These are phyloP conservation scores for Apodemus speciosus DNA, from an alignment of 2,113 vertebrate species.

Conservation along the genomic window DNA sequence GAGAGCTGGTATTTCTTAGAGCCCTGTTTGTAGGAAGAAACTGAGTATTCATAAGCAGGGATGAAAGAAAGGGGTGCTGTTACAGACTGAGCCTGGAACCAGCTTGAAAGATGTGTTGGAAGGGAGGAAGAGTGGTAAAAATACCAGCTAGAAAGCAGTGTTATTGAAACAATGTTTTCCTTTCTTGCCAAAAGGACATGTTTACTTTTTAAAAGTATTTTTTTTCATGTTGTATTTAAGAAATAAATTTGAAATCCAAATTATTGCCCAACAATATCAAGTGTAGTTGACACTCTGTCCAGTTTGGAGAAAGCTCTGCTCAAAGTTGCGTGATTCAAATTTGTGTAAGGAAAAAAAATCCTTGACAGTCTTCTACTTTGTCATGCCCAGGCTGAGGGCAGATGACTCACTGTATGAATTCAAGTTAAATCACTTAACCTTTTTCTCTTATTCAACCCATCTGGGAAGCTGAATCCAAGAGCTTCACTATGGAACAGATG, in stretches of 20 bases:
- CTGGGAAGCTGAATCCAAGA: slow-evolving; percentile 71
- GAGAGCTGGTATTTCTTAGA: neutral
- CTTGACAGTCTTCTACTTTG: slow-evolving; percentile 66
- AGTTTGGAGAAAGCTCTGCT: slow-evolving; percentile 13
- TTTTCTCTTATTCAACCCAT: slow-evolving; percentile 79
- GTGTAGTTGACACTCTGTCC: neutral
- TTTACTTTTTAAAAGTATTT: neutral
- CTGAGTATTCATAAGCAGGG: neutral
- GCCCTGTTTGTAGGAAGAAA: neutral
- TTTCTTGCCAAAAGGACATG: slow-evolving; percentile 44
- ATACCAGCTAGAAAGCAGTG: neutral
- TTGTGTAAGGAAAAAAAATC: slow-evolving; percentile 17
- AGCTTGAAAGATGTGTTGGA: slow-evolving; percentile 6
- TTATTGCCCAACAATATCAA: slow-evolving; percentile 6
- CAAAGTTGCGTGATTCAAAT: slow-evolving; percentile 51
- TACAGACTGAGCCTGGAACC: neutral
- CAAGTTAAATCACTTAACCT: slow-evolving; percentile 79
- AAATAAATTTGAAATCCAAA: slow-evolving; percentile 62
- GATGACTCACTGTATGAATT: slow-evolving; percentile 76
- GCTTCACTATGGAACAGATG: slow-evolving; percentile 76
- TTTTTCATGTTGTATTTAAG: neutral
- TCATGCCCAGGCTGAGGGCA: slow-evolving; percentile 60
- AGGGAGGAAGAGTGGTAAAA: neutral
- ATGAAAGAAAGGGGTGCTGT: neutral
- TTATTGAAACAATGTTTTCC: slow-evolving; percentile 1